A percentile compares a stretch with the other conserved stretches of the same genome.
phyloP scores from a whole-genome alignment of 2,797 vertebrate genomes.

The Hirundo rustica region DNA sequence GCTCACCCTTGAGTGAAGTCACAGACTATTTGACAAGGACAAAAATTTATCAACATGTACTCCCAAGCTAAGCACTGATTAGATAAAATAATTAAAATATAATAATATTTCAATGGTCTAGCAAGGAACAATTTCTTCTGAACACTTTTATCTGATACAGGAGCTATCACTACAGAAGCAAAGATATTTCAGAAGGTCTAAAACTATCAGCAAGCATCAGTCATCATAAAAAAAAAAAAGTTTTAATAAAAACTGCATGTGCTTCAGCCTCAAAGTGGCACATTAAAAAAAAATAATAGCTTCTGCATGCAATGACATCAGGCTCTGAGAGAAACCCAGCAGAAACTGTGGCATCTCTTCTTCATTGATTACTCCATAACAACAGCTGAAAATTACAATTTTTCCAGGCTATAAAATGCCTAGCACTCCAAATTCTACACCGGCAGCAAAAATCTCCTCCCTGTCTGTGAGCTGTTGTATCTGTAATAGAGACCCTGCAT shows the following conservation, averaged over 20 bases:
- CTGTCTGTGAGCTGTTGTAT: conserved; percentile 62
- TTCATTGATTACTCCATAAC: conserved; percentile 48
- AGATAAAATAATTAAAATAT: conserved; percentile 2
- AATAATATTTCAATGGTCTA: not conserved
- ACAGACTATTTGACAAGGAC: not conserved
- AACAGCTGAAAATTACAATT: conserved; percentile 63
- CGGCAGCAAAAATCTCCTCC: conserved; percentile 59
- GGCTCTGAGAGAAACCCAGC: conserved; percentile 13
- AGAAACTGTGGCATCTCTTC: conserved; percentile 34
- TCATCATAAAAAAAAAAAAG: not conserved
- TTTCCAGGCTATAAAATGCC: conserved; percentile 64
- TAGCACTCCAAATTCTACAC: conserved; percentile 57
- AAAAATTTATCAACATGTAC: not conserved
- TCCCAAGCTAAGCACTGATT: not conserved
- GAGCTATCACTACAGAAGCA: not conserved
- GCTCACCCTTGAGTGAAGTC: not conserved
- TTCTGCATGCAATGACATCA: not conserved
- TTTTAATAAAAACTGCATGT: not conserved
- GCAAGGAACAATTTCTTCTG: not conserved
- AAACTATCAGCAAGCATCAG: not conserved
- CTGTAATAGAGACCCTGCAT: conserved; percentile 61
- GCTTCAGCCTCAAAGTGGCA: not conserved
- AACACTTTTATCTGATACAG: not conserved
- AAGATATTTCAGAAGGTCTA: not conserved
- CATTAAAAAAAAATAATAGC: not conserved